Percentiles rank a stretch among this genome's conserved stretches.
These are phyloP conservation scores for Balaeniceps rex DNA, from an alignment of 2,113 vertebrate genomes.

Conservation along the genomic window DNA sequence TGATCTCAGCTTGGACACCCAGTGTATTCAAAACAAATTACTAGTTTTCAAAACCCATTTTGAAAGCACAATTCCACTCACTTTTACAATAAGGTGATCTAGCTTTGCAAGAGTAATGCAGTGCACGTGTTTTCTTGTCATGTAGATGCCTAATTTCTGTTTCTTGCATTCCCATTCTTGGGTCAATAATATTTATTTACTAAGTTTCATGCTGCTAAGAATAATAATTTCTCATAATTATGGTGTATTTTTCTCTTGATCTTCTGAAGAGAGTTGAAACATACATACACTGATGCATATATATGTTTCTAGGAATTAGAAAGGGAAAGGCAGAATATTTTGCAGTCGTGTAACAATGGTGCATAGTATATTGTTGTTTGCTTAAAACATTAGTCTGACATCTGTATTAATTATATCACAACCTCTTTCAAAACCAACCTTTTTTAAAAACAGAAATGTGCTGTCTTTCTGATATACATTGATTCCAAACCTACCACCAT, in stretches of 20 bases:
- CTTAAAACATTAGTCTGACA: background rate
- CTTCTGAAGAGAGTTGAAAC: background rate
- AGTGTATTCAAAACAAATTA: background rate
- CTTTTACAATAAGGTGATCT: background rate
- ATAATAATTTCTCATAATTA: background rate
- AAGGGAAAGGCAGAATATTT: background rate
- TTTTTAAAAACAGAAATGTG: background rate
- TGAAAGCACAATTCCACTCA: background rate
- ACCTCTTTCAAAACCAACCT: background rate
- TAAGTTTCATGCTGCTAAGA: background rate
- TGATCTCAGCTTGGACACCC: background rate
- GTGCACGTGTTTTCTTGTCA: background rate
- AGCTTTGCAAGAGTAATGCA: background rate
- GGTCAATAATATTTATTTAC: background rate
- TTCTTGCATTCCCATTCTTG: background rate
- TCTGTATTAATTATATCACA: background rate
- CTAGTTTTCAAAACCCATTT: background rate
- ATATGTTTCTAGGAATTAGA: background rate
- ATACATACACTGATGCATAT: background rate
- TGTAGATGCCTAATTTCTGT: background rate
- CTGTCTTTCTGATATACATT: background rate
- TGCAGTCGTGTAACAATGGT: background rate
- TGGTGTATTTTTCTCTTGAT: background rate
- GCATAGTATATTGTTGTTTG: background rate
- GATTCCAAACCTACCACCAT: background rate